phyloP scores from a whole-genome alignment of 2,888 invertebrate genomes.

The Meteorus colon region DNA sequence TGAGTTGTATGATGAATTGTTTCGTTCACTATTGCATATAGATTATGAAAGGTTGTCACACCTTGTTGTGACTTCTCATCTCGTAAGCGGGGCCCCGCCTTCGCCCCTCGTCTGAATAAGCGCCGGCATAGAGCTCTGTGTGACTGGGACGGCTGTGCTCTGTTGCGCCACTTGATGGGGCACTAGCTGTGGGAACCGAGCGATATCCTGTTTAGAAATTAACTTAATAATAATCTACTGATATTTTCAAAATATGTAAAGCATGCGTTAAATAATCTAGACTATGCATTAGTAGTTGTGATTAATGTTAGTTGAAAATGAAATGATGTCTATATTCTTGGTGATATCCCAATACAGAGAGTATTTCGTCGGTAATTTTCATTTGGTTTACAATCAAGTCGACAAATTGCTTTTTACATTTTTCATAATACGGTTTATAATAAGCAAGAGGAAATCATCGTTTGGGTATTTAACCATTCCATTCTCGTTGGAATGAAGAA shows the following conservation, averaged over 20 bases:
- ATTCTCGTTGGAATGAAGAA: no score
- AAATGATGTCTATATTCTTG: no score
- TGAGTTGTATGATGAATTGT: conserved; percentile 39
- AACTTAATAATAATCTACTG: conserved; percentile 27
- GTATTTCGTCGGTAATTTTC: no score
- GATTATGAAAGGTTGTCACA: conserved; percentile 73
- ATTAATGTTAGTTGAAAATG: neutral
- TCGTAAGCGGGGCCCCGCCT: conserved; percentile 78
- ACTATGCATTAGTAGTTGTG: neutral
- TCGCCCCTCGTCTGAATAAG: conserved; percentile 77
- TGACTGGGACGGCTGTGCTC: conserved; percentile 74
- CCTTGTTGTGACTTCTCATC: conserved; percentile 83
- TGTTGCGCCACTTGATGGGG: conserved; percentile 74
- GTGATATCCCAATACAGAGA: no score
- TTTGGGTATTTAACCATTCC: no score
- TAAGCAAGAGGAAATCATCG: no score
- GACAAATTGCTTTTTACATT: no score
- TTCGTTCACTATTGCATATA: conserved; percentile 56
- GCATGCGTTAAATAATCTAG: neutral
- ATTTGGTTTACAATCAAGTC: no score
- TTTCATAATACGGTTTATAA: no score
- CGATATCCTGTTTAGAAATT: conserved; percentile 71
- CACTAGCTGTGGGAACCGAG: conserved; percentile 73
- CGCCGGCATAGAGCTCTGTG: conserved; percentile 82
- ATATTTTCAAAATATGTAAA: neutral